These are phyloP conservation scores for Oscarella lobularis DNA, from an alignment of 37 sponge, comb jelly and placozoan species.

Conservation along the genomic window DNA sequence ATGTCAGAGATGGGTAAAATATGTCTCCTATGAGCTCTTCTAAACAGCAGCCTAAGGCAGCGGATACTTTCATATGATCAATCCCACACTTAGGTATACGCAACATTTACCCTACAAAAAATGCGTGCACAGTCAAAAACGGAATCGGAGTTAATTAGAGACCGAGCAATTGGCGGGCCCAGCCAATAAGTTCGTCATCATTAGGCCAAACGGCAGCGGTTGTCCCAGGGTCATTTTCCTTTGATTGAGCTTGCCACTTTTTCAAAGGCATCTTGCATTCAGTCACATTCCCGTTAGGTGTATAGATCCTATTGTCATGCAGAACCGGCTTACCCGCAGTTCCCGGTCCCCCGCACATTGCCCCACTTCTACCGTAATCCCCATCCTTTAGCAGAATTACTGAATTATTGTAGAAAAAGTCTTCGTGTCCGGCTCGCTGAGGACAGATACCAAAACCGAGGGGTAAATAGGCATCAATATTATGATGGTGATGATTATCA, in stretches of 20 bases:
- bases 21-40: too few species aligned
- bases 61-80: too few species aligned
- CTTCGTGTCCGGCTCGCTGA: conserved; percentile 29
- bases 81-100: too few species aligned
- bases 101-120: too few species aligned
- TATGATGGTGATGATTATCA: conserved; percentile 16
- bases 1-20: too few species aligned
- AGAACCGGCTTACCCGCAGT: conserved; percentile 32
- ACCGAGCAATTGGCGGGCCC: conserved; percentile 8
- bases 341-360: conserved; percentile 16
- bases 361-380: conserved; percentile 25
- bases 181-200: conserved; percentile 10
- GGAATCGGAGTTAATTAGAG: too few species aligned
- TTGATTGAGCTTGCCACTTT: conserved; percentile 36
- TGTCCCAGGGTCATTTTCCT: conserved; percentile 34
- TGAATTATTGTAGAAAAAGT: conserved; percentile 36
- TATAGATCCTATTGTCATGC: conserved; percentile 27
- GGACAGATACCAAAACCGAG: conserved; percentile 11
- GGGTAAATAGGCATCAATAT: conserved; percentile 11
- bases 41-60: too few species aligned
- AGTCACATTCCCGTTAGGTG: conserved; percentile 36
- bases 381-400: conserved; percentile 24
- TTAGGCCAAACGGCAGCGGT: conserved; percentile 14
- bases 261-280: conserved; percentile 30
- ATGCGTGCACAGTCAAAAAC: too few species aligned